Evolutionary conservation across 2,888 invertebrate species (phyloP).

Genomic region (Zaprionus obscuricornis): DNA sequence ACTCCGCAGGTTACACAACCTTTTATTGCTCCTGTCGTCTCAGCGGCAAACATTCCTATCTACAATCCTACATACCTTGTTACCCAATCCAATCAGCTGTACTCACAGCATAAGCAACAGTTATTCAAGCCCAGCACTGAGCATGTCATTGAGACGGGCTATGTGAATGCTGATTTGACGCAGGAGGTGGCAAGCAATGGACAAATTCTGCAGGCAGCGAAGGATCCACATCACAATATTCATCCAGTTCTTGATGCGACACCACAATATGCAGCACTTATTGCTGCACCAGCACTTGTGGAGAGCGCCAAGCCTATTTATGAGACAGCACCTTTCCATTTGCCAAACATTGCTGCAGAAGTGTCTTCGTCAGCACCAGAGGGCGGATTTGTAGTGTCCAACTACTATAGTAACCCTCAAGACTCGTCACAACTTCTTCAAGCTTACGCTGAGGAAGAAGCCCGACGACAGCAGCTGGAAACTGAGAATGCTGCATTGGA

Average conservation of each 20-base stretch:
- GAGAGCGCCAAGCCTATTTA: conserved; percentile 55
- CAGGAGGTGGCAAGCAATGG: conserved; percentile 82
- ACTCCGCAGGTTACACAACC: conserved; percentile 83
- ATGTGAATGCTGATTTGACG: conserved; percentile 79
- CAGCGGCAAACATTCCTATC: conserved; percentile 77
- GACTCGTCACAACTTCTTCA: conserved; percentile 80
- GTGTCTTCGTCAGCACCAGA: conserved; percentile 61
- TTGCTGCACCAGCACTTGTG: conserved; percentile 77
- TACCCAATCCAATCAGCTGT: conserved; percentile 83
- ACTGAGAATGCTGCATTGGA: conserved; percentile 76
- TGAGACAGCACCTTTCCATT: conserved; percentile 73
- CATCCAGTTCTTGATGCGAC: conserved; percentile 76
- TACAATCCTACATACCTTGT: conserved; percentile 83
- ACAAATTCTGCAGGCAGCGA: conserved; percentile 81
- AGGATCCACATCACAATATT: conserved; percentile 77
- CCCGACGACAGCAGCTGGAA: conserved; percentile 74
- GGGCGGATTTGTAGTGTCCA: conserved; percentile 82
- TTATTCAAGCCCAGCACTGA: conserved; percentile 85
- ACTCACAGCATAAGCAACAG: conserved; percentile 81
- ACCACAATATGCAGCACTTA: conserved; percentile 81
- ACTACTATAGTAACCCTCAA: conserved; percentile 79
- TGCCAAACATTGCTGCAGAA: conserved; percentile 69
- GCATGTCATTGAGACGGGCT: conserved; percentile 80
- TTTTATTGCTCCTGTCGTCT: conserved; percentile 76
- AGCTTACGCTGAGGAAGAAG: conserved; percentile 80